phyloP scores from a whole-genome alignment of 2,888 invertebrate species.

The Patella ulyssiponensis region DNA sequence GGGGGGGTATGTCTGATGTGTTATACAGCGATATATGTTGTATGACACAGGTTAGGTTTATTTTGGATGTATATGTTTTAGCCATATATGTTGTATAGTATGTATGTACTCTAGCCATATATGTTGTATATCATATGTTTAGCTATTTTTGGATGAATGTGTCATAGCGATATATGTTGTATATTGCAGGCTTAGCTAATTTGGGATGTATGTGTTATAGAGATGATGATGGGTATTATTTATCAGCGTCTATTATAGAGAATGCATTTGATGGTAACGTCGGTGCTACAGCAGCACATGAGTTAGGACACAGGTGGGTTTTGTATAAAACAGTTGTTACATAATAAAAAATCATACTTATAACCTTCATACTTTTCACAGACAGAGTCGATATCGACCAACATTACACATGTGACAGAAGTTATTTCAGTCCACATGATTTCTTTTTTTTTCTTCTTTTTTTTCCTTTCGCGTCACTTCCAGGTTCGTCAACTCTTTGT shows the following conservation, averaged over 20 bases:
- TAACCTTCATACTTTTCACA: too few relatives aligned
- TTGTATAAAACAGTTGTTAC: too few relatives aligned
- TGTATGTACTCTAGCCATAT: too few relatives aligned
- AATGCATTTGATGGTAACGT: background rate
- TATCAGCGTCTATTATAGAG: background rate
- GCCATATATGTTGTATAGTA: background rate
- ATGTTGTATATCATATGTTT: background rate
- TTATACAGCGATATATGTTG: background rate
- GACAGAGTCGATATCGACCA: too few relatives aligned
- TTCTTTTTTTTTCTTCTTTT: too few relatives aligned
- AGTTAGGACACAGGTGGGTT: background rate
- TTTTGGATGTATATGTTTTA: background rate
- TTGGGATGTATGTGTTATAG: background rate
- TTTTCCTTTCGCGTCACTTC: too few relatives aligned
- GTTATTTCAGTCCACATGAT: too few relatives aligned
- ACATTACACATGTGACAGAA: too few relatives aligned
- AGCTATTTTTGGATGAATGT: too few relatives aligned
- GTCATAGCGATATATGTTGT: background rate
- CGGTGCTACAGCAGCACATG: background rate
- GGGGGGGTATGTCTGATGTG: too few relatives aligned
- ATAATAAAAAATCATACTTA: too few relatives aligned
- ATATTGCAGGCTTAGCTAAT: background rate
- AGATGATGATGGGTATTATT: background rate
- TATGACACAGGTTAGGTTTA: background rate
- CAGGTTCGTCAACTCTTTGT: too few relatives aligned